These are phyloP conservation scores for Rhegmatorhina hoffmannsi DNA, from an alignment of 2,113 vertebrate genomes.

Conservation along the genomic window DNA sequence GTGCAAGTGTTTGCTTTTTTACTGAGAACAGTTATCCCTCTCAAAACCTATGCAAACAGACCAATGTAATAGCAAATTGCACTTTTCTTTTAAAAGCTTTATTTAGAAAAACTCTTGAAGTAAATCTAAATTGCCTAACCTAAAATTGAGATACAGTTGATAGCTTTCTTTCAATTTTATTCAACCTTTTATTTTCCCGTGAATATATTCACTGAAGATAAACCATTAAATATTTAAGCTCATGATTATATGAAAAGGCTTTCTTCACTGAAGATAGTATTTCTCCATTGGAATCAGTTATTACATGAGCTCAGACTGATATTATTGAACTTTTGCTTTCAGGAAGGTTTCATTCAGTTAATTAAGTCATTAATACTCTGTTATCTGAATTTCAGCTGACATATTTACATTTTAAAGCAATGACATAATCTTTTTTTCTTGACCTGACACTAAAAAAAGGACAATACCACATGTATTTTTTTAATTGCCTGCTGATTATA, in stretches of 20 bases:
- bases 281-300: not conserved
- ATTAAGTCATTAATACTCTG: slow-evolving; percentile 26
- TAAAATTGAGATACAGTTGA: slow-evolving; percentile 39
- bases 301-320: not conserved
- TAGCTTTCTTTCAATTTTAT: slow-evolving; percentile 39
- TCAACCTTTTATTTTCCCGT: not conserved
- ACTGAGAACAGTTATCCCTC: not conserved
- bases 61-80: slow-evolving; percentile 10
- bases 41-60: slow-evolving; percentile 42
- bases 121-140: slow-evolving; percentile 45
- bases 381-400: slow-evolving; percentile 1
- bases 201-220: slow-evolving; percentile 27
- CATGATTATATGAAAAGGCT: not conserved
- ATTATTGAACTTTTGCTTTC: not conserved
- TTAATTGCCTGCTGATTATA: not conserved
- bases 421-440: not conserved
- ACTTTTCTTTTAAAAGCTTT: slow-evolving; percentile 34
- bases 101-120: slow-evolving; percentile 34
- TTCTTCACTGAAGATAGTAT: not conserved
- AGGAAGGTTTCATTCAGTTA: not conserved
- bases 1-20: slow-evolving; percentile 2
- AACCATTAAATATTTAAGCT: slow-evolving; percentile 17
- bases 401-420: slow-evolving; percentile 44
- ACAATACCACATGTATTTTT: not conserved
- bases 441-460: not conserved